Evolutionary conservation across 35 echinoderm and acorn worm genomes (phyloP).

Genomic region (Strongylocentrotus purpuratus): DNA sequence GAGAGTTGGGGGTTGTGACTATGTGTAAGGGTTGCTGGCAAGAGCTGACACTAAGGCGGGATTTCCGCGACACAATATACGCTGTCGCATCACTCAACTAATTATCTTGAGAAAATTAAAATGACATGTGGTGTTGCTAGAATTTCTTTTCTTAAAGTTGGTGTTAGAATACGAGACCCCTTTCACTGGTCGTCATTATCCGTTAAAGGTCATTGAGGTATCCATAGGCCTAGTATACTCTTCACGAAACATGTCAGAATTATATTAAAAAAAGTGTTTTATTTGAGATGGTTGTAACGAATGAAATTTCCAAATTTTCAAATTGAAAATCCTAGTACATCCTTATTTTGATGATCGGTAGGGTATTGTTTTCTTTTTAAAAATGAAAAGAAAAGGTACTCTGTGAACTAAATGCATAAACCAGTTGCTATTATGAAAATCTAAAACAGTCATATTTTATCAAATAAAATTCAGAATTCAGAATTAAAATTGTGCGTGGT

Average conservation of each 20-base stretch:
- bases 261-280: too few relatives aligned
- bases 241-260: too few relatives aligned
- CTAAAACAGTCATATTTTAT: too few relatives aligned
- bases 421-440: too few relatives aligned
- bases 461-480: background rate
- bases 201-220: background rate
- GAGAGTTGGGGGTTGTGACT: background rate
- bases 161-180: background rate
- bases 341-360: too few relatives aligned
- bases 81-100: background rate
- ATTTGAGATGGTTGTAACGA: too few relatives aligned
- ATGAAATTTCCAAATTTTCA: too few relatives aligned
- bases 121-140: background rate
- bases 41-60: background rate
- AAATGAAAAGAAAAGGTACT: too few relatives aligned
- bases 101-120: conserved; percentile 14
- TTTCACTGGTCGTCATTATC: background rate
- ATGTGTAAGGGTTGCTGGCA: background rate
- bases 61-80: conserved; percentile 16
- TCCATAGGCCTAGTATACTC: too few relatives aligned
- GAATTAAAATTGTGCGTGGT: background rate
- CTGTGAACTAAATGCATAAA: too few relatives aligned
- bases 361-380: too few relatives aligned
- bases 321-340: too few relatives aligned
- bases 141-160: background rate